Evolutionary conservation across 2,797 vertebrate genomes (phyloP).

Genomic region (Heteromormyrus szaboi): DNA sequence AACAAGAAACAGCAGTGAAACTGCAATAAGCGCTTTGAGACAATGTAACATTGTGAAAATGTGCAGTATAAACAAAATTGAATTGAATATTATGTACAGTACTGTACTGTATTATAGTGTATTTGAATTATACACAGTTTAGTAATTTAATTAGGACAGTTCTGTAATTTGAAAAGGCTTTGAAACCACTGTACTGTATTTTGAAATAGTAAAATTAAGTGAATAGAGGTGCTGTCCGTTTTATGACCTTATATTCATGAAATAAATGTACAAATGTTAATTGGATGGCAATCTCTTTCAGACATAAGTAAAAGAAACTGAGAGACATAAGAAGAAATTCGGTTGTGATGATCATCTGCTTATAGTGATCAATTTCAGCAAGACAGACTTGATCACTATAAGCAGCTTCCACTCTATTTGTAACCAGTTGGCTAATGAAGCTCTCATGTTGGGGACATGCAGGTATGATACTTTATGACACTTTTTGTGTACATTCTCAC

Average conservation of each 20-base stretch:
- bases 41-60: background rate
- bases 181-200: background rate
- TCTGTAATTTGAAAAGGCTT: background rate
- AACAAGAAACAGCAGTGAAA: background rate
- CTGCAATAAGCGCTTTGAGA: background rate
- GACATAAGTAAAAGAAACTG: background rate
- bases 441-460: background rate
- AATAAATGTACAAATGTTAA: background rate
- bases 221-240: background rate
- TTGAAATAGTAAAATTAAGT: background rate
- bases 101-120: background rate
- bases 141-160: background rate
- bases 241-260: background rate
- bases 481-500: background rate
- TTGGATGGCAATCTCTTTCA: background rate
- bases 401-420: background rate
- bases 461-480: background rate
- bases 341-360: background rate
- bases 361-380: background rate
- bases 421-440: conserved; percentile 16
- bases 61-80: background rate
- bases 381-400: background rate
- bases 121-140: background rate
- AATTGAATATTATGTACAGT: background rate
- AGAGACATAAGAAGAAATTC: background rate